A percentile compares a stretch with the other conserved stretches of the same genome.
Conservation (phyloP, 23 tunicate species). For the Diplosoma virens region DNA sequence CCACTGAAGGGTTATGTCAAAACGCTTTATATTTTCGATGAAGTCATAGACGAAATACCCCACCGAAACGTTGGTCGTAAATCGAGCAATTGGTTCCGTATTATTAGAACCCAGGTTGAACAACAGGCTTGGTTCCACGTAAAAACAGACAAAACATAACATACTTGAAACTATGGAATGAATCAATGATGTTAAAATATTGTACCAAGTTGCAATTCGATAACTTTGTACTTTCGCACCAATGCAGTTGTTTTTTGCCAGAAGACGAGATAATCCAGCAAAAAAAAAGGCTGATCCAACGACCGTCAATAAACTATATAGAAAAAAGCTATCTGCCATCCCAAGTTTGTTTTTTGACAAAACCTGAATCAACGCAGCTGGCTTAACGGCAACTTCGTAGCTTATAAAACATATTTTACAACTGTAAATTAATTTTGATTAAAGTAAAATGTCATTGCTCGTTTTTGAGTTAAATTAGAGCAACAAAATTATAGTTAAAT, state of each 20-base stretch:
- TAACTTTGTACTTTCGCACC: not conserved
- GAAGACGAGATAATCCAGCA: not conserved
- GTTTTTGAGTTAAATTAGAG: no score
- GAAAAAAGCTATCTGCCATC: no score
- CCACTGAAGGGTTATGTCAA: not conserved
- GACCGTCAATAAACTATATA: no score
- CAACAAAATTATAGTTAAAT: no score
- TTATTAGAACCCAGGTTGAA: not conserved
- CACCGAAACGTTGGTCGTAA: not conserved
- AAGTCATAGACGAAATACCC: conserved; percentile 20
- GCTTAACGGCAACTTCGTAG: no score
- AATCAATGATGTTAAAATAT: conserved; percentile 6
- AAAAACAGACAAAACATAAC: not conserved
- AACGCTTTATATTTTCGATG: not conserved
- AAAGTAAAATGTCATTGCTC: no score
- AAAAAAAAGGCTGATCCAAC: not conserved
- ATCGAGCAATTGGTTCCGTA: not conserved
- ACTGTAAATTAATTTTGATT: no score
- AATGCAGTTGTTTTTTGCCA: not conserved
- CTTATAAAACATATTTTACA: no score
- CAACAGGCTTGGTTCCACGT: not conserved
- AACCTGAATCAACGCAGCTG: no score
- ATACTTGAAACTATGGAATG: not conserved
- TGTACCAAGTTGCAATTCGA: not conserved
- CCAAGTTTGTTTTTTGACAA: no score